Conservation (phyloP, 2,113 vertebrate genomes). For the Ophiodon elongatus region DNA sequence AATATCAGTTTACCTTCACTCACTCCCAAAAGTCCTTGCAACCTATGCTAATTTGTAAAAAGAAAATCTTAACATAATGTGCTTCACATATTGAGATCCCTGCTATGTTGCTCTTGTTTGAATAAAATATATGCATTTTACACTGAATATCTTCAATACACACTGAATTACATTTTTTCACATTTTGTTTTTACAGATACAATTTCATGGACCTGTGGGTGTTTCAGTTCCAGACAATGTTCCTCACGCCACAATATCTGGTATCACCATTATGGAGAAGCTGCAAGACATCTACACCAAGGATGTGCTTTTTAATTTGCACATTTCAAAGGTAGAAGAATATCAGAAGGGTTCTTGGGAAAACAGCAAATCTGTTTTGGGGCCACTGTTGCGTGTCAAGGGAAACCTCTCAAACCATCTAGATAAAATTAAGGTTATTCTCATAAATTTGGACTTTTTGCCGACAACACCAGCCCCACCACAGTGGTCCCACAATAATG, state of each 20-base stretch:
- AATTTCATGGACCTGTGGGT: fast-evolving
- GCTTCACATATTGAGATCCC: too few relatives aligned
- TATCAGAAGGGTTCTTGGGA: fast-evolving
- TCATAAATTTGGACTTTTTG: fast-evolving
- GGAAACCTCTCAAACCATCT: fast-evolving
- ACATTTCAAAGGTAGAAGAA: neutral
- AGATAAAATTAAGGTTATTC: fast-evolving
- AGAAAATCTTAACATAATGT: too few relatives aligned
- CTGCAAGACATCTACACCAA: slow-evolving; percentile 59
- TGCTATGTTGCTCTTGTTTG: too few relatives aligned
- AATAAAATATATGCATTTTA: neutral
- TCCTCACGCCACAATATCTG: slow-evolving; percentile 10
- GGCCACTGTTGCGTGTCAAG: fast-evolving
- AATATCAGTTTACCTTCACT: too few relatives aligned
- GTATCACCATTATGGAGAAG: neutral
- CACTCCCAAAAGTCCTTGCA: too few relatives aligned
- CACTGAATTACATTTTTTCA: neutral
- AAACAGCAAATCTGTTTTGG: fast-evolving
- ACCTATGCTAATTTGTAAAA: too few relatives aligned
- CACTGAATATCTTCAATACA: neutral
- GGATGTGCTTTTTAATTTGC: neutral
- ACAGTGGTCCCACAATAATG: fast-evolving
- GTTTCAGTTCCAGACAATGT: fast-evolving
- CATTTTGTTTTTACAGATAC: slow-evolving; percentile 5
- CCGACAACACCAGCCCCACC: neutral